A percentile compares a stretch with the other conserved stretches of the same genome.
phyloP scores from a whole-genome alignment of 2,113 vertebrate species.

The Physeter macrocephalus region DNA sequence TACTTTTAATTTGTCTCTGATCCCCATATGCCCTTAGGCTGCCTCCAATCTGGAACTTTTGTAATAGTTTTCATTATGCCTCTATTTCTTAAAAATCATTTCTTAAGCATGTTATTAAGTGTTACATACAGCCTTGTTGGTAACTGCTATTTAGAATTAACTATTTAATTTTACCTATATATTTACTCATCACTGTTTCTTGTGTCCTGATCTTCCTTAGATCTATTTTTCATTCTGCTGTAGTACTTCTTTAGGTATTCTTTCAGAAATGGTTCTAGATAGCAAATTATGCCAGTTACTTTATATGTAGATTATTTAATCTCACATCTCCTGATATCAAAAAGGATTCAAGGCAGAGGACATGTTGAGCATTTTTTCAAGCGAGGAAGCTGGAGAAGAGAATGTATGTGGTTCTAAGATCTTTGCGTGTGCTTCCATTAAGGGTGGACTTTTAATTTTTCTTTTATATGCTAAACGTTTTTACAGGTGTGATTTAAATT shows the following conservation, averaged over 20 bases:
- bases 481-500: not conserved
- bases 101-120: not conserved
- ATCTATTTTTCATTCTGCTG: not conserved
- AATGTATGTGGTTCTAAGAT: not conserved
- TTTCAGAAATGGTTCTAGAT: not conserved
- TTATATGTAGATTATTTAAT: not conserved
- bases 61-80: not conserved
- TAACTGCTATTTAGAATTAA: not conserved
- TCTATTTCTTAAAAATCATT: not conserved
- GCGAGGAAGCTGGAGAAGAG: not conserved
- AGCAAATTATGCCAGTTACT: not conserved
- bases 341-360: not conserved
- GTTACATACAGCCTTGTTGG: not conserved
- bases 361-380: not conserved
- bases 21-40: not conserved
- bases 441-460: not conserved
- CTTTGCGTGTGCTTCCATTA: not conserved
- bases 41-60: not conserved
- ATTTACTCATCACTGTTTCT: not conserved
- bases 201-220: not conserved
- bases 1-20: not conserved
- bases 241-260: not conserved
- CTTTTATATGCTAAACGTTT: slow-evolving; percentile 9
- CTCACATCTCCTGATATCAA: not conserved
- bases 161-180: not conserved